Evolutionary conservation across 2,888 invertebrate genomes (phyloP).

Genomic region (Strigamia maritima): DNA sequence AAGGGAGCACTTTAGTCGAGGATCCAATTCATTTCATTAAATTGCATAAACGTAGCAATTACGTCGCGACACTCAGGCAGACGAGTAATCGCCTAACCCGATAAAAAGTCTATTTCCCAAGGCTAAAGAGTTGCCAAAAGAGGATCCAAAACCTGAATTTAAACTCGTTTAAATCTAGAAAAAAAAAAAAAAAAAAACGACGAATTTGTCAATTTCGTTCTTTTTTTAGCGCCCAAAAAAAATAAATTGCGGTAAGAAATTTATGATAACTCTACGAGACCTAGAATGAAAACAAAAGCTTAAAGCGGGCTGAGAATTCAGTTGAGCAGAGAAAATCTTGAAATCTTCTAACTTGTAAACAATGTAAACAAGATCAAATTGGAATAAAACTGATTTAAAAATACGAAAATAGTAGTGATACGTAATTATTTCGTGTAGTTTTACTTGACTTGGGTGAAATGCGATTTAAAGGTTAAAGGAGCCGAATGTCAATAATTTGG

Average conservation of each 20-base stretch:
- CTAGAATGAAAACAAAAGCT: too few species aligned
- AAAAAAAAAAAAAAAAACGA: not conserved
- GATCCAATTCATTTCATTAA: constrained; percentile 28
- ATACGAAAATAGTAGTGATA: too few species aligned
- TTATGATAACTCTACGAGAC: not conserved
- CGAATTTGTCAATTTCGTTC: not conserved
- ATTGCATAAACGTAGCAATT: constrained; percentile 25
- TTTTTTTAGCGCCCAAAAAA: not conserved
- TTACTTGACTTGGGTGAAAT: too few species aligned
- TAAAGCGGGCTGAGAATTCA: too few species aligned
- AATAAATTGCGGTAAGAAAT: not conserved
- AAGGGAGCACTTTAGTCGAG: constrained; percentile 12
- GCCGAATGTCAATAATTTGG: not conserved
- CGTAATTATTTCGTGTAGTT: too few species aligned
- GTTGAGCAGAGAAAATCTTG: too few species aligned
- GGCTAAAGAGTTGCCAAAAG: constrained; percentile 5
- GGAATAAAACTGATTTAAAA: not conserved
- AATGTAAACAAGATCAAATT: not conserved
- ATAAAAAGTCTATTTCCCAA: constrained; percentile 14
- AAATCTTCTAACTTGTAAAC: not conserved
- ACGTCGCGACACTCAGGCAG: not conserved
- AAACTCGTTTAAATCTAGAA: not conserved
- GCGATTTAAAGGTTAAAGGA: not conserved
- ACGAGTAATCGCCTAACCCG: constrained; percentile 23
- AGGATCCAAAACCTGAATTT: not conserved